These are phyloP conservation scores for Diplazon laetatorius DNA, from an alignment of 2,888 invertebrate genomes.

Conservation along the genomic window DNA sequence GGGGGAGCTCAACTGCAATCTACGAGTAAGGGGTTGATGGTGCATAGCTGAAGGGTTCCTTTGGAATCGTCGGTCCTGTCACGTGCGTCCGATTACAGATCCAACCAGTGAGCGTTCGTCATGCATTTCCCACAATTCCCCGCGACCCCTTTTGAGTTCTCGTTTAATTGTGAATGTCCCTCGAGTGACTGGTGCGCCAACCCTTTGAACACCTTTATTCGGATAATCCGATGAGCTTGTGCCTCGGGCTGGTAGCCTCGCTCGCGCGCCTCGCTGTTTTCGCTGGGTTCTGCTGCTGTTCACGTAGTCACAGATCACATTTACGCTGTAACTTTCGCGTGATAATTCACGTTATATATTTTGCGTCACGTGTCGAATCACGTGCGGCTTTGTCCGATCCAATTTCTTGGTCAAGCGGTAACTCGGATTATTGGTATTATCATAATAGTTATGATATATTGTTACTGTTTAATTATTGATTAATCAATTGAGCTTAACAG, in stretches of 20 bases:
- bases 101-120: constrained; percentile 51
- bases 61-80: constrained; percentile 27
- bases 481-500: background rate
- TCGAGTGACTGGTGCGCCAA: constrained; percentile 10
- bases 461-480: background rate
- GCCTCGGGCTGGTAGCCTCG: constrained; percentile 61
- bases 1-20: constrained; percentile 26
- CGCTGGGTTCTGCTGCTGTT: background rate
- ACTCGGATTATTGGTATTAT: background rate
- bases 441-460: background rate
- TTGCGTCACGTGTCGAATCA: constrained; percentile 2
- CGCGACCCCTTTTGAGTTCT: constrained; percentile 63
- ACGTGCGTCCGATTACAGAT: constrained; percentile 43
- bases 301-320: background rate
- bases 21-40: constrained; percentile 24
- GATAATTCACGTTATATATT: background rate
- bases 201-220: constrained; percentile 57
- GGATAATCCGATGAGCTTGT: constrained; percentile 60
- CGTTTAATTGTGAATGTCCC: constrained; percentile 5
- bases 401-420: background rate
- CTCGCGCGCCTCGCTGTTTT: constrained; percentile 10
- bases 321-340: background rate
- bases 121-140: constrained; percentile 42
- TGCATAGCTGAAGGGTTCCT: constrained; percentile 20
- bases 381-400: background rate